These are phyloP conservation scores for Montipora sp. DNA, from an alignment of 64 coral and sea anemone species.

Conservation along the genomic window DNA sequence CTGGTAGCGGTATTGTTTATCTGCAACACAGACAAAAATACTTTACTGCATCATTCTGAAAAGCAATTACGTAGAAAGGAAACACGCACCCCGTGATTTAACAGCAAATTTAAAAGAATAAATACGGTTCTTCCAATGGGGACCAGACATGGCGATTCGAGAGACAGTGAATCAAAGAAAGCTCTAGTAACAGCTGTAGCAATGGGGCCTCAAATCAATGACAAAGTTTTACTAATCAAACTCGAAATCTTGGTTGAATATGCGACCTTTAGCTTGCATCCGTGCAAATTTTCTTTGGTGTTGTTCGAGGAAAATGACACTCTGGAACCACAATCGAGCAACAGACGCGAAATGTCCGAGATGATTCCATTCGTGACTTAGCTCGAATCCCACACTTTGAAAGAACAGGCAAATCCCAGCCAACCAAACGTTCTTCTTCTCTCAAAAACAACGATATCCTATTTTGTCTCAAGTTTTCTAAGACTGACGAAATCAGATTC, in stretches of 20 bases:
- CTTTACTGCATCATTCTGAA: constrained; percentile 15
- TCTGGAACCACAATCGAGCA: neutral
- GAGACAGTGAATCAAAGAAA: neutral
- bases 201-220: neutral
- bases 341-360: neutral
- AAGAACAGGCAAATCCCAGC: neutral
- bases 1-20: constrained; percentile 35
- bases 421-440: neutral
- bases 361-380: neutral
- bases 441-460: neutral
- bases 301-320: neutral
- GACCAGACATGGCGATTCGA: neutral
- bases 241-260: neutral
- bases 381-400: neutral
- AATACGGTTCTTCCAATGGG: neutral
- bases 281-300: neutral
- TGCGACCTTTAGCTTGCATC: neutral
- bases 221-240: neutral
- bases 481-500: neutral
- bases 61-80: neutral
- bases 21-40: constrained; percentile 36
- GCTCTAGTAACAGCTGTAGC: neutral
- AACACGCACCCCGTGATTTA: neutral
- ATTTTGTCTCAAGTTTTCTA: neutral
- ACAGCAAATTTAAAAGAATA: neutral